A percentile compares a stretch with the other conserved stretches of the same genome.
These are phyloP conservation scores for Charina bottae DNA, from an alignment of 2,113 vertebrate species.

Conservation along the genomic window DNA sequence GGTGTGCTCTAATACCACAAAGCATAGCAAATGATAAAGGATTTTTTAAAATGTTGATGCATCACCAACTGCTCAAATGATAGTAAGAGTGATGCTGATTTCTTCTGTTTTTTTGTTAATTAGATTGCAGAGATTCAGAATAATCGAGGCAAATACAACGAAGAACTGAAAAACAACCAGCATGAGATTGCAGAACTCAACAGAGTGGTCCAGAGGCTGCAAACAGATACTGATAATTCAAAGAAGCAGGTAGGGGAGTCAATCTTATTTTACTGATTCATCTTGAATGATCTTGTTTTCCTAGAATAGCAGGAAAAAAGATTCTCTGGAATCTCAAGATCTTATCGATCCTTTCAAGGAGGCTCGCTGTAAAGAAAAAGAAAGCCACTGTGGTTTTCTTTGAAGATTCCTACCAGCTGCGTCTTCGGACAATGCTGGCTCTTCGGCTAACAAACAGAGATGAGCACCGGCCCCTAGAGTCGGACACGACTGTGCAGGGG, in stretches of 20 bases:
- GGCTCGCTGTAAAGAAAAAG: neutral
- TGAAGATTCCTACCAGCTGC: neutral
- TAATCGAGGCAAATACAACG: conserved; percentile 72
- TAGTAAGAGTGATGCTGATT: too few species aligned
- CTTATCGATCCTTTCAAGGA: neutral
- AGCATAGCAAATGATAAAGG: neutral
- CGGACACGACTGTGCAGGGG: too few species aligned
- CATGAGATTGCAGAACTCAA: conserved; percentile 83
- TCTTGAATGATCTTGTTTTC: neutral
- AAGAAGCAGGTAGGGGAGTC: conserved; percentile 80
- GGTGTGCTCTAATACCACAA: neutral
- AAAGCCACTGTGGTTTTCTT: neutral
- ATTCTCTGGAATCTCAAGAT: neutral
- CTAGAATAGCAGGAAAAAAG: neutral
- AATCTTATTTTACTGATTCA: neutral
- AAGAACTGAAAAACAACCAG: conserved; percentile 83
- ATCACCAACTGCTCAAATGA: neutral
- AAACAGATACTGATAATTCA: conserved; percentile 79
- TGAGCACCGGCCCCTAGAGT: too few species aligned
- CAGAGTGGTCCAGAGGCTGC: conserved; percentile 80
- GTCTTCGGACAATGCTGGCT: too few species aligned
- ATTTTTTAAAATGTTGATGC: neutral
- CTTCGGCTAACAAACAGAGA: too few species aligned
- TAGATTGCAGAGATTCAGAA: conserved; percentile 40
- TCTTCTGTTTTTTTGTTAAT: neutral